These are phyloP conservation scores for Pantherophis alleghaniensis DNA, from an alignment of 2,797 vertebrate genomes.

Conservation along the genomic window DNA sequence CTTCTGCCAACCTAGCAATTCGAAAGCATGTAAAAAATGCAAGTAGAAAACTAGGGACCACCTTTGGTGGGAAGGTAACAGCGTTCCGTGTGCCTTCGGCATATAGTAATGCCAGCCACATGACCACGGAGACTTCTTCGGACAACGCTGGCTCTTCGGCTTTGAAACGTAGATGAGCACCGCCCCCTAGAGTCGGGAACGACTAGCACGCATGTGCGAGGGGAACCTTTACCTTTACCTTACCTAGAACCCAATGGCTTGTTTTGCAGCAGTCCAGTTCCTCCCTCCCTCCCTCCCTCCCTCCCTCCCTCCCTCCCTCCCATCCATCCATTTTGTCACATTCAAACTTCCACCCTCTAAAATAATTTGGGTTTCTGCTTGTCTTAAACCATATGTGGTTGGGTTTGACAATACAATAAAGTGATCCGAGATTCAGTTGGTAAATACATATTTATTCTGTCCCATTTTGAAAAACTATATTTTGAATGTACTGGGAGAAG, in stretches of 20 bases:
- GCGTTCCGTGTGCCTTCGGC: no score
- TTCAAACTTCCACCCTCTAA: neutral
- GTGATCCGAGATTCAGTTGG: neutral
- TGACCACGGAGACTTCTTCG: no score
- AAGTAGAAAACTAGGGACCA: no score
- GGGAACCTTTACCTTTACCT: no score
- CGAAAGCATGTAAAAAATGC: no score
- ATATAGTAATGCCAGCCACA: no score
- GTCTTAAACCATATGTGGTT: neutral
- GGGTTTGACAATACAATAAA: neutral
- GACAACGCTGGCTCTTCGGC: no score
- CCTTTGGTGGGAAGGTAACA: no score
- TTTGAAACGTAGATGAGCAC: no score
- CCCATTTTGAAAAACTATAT: neutral
- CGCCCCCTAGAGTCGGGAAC: no score
- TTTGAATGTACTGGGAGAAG: neutral
- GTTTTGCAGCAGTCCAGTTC: neutral
- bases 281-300: neutral
- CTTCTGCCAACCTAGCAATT: no score
- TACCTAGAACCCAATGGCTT: neutral
- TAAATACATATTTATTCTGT: neutral
- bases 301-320: neutral
- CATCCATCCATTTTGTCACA: neutral
- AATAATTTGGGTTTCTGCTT: neutral
- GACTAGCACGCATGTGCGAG: no score